phyloP scores from a whole-genome alignment of 2,797 vertebrate species.

The Crax fasciolata region DNA sequence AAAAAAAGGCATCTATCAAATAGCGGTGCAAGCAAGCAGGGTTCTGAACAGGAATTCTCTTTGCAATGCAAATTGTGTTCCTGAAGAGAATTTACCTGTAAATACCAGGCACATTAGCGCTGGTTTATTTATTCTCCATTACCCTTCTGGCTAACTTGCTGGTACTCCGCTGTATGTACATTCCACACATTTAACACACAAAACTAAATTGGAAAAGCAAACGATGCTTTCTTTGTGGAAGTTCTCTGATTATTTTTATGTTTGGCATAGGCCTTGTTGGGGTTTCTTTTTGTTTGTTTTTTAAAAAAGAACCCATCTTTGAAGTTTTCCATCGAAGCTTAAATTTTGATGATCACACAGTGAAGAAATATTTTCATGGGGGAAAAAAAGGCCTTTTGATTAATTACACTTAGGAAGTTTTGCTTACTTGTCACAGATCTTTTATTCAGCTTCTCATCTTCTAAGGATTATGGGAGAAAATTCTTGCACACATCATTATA shows the following conservation, averaged over 20 bases:
- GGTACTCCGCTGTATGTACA: background rate
- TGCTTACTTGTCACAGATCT: background rate
- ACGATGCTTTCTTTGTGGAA: background rate
- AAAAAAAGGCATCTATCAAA: background rate
- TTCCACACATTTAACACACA: background rate
- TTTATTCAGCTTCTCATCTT: background rate
- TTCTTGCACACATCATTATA: background rate
- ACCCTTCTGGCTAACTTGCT: background rate
- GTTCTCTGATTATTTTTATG: background rate
- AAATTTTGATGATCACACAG: background rate
- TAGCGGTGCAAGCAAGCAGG: too few species aligned
- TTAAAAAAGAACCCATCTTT: background rate
- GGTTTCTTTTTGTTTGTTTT: background rate
- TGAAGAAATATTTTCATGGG: background rate
- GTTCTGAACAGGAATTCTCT: too few species aligned
- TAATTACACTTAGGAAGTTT: background rate
- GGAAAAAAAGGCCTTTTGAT: slow-evolving; percentile 6
- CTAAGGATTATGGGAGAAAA: background rate
- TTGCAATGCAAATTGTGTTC: background rate
- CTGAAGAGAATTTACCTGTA: background rate
- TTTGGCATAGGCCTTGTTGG: background rate
- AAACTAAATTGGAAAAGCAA: background rate
- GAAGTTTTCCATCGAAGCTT: background rate
- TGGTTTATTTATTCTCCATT: background rate
- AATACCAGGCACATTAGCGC: background rate